Evolutionary conservation across 2,888 invertebrate species (phyloP), one percentile per base, ranked within the genome.

Genomic region (Lasioglossum morio): DNA sequence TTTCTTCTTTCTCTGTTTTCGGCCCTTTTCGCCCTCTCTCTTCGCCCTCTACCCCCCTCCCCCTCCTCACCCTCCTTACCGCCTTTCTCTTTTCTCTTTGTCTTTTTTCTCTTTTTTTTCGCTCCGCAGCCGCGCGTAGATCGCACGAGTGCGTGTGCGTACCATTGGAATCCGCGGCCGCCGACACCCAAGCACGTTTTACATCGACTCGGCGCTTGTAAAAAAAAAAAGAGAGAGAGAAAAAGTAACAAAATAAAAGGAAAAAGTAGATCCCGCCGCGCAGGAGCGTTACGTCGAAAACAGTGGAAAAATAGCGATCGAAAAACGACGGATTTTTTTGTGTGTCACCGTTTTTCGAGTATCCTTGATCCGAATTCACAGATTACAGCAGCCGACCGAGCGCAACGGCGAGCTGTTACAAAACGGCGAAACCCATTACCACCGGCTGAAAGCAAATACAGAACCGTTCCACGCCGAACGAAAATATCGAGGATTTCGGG

Each of bases 1-100:
- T 87, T 86, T 82, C 84, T 81, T 80, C 86, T 84, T 81, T 82
- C 81, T 77, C 82, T 73, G 72, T 84, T 81, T 63, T 73, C 79
- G 63, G 37, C 73, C 30, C 30, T 63, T 34, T 57, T 63, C 63
- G 19, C 73, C 48, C 34, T 14, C 46, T 27, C n/a, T 48, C 70
- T 69, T 23, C 37, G 0, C 53, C n/a, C 57, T 4, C 57, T 10
- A 3, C 53, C 23, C 23, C 23, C 53, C 37, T 37, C 37, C 34
- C 34, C 34, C 34, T 2, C 30, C 34, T 34, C 2, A 23, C 77
- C 60, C 73, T 74, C 46, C 3, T 23, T 0, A 14, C 66, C 5
- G 34, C 57, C 30, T 63, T 63, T 27, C 79, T 72, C 23, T 77
- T 60, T 57, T 70, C 70, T 53, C 72, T 53, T 34, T 79, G 23